Evolutionary conservation across 1,140 invertebrate genomes (phyloP), one percentile per base, ranked within the genome.

Genomic region (Ericerus pela): DNA sequence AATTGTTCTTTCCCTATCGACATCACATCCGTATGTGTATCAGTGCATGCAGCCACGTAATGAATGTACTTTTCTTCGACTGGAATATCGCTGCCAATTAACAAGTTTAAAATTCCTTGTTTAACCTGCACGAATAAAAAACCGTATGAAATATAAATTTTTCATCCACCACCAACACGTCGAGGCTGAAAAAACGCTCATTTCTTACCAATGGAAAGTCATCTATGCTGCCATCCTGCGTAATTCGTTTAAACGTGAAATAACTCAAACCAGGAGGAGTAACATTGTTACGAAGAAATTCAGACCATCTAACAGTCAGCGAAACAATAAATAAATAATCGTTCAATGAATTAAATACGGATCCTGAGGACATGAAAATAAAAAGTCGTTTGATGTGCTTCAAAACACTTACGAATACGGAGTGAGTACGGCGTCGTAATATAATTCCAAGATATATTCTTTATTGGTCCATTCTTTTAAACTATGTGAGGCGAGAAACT

Each of bases 391-490:
- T n/a, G n/a, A n/a, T n/a, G n/a, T n/a, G n/a, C n/a, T n/a, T 41
- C 4, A 41, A 41, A 41, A 47, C 14, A 65, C 60, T 70, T 74
- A 89, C 84, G 84, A 83, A 70, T 92, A 95, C 30, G 89, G 88
- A 22, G 94, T 68, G 2, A 94, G 68, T 2, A 95, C 67, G 26
- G 91, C 73, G 71, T 94, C 88, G 56, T 88, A 76, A 61, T 91
- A 77, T 68, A 87, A 81, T 58, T 80, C 79, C 11, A 88, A 66
- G 18, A 94, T 75, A 22, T 24, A 10, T 3, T 18, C 20, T 2
- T 24, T 2, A 47, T 24, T 47, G 11, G 22, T 47, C 41, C 41
- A 47, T 4, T 8, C 26, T 2, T 24, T 47, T 47, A 47, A 10
- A 47, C 26, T 14, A 47, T 47, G 22, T 5, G 41, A 10, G 8